Evolutionary conservation across 2,888 invertebrate genomes (phyloP).

Genomic region (Zhengitettix transpicula): DNA sequence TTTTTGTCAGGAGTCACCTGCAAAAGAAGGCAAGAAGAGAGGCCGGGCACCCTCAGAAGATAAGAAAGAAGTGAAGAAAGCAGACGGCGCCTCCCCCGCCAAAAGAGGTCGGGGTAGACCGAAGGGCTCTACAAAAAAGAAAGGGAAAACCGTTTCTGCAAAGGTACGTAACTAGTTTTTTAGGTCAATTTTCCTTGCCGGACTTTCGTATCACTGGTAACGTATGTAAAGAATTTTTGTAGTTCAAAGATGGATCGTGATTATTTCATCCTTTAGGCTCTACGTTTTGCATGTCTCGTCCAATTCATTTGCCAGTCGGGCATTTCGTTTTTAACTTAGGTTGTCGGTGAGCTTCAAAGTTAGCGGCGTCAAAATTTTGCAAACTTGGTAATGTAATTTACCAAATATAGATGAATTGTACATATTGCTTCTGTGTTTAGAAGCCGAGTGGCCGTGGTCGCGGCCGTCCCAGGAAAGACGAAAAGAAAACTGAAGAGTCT

Average conservation of each 20-base stretch:
- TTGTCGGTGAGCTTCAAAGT: too few relatives aligned
- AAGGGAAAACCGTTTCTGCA: conserved; percentile 24
- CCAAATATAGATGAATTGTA: too few relatives aligned
- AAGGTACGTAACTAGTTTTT: conserved; percentile 16
- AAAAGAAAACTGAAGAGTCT: conserved; percentile 23
- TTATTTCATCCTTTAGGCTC: too few relatives aligned
- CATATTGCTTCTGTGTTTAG: background rate
- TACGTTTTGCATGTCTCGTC: too few relatives aligned
- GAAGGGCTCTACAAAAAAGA: conserved; percentile 34
- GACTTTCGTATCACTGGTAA: too few relatives aligned
- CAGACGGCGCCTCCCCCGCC: conserved; percentile 24
- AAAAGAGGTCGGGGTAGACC: conserved; percentile 38
- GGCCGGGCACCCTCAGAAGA: conserved; percentile 15
- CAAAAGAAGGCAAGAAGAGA: conserved; percentile 19
- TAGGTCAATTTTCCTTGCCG: too few relatives aligned
- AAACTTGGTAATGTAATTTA: too few relatives aligned
- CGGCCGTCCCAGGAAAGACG: conserved; percentile 29
- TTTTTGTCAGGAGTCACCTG: conserved; percentile 9
- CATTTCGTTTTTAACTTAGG: too few relatives aligned
- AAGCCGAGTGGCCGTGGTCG: conserved; percentile 22
- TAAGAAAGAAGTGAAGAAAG: conserved; percentile 17
- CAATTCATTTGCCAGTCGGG: too few relatives aligned
- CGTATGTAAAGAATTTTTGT: too few relatives aligned
- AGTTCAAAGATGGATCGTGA: too few relatives aligned
- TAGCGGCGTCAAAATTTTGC: too few relatives aligned